phyloP scores from a whole-genome alignment of 2,888 invertebrate genomes.

The Silvanus unidentatus region DNA sequence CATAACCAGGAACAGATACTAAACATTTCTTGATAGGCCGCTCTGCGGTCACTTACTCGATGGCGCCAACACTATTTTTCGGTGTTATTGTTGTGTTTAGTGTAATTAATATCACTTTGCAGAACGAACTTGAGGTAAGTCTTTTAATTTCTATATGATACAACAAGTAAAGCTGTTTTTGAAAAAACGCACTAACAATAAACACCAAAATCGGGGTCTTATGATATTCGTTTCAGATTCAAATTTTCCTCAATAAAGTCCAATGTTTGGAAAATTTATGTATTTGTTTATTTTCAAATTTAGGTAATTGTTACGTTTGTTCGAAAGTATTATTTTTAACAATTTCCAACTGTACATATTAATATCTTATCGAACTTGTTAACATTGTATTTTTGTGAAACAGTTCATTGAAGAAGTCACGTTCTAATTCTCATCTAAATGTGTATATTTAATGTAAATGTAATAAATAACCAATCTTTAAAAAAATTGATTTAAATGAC shows the following conservation, averaged over 20 bases:
- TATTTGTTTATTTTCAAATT: neutral
- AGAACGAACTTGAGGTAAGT: constrained; percentile 13
- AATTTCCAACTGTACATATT: no score
- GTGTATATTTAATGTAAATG: constrained; percentile 4
- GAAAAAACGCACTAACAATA: no score
- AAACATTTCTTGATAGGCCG: constrained; percentile 36
- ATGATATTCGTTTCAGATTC: no score
- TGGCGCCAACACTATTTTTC: constrained; percentile 28
- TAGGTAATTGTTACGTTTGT: neutral
- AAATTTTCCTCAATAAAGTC: no score
- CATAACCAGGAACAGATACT: constrained; percentile 37
- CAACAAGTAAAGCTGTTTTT: neutral
- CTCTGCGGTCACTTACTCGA: constrained; percentile 33
- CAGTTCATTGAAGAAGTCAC: constrained; percentile 24
- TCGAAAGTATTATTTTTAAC: neutral
- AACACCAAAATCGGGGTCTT: no score
- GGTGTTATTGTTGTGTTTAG: constrained; percentile 18
- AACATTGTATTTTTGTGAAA: constrained; percentile 18
- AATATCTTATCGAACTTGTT: constrained; percentile 2
- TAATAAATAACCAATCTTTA: neutral
- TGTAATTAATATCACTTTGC: neutral
- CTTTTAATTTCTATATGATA: constrained; percentile 5
- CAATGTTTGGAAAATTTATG: no score
- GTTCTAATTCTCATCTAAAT: constrained; percentile 19
- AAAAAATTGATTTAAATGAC: neutral